Evolutionary conservation across 2,888 invertebrate species (phyloP), one percentile per base, ranked within the genome.

Genomic region (Candidula unifasciata): DNA sequence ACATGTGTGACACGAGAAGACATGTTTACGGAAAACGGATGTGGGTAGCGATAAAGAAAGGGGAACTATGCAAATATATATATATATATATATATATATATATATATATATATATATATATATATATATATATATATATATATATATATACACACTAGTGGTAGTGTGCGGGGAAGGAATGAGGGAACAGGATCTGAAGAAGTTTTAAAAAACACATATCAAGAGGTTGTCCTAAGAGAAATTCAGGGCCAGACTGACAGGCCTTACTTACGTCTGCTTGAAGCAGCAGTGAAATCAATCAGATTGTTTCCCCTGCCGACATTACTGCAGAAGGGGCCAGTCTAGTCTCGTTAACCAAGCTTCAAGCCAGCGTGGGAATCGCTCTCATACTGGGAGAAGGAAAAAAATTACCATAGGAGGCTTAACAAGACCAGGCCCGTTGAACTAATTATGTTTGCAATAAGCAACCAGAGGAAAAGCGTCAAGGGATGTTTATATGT

Each of bases 311-410:
- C 8, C 3, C 13, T 16, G 6, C 13, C n/a, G 3, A 37, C 35
- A 8, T 35, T 33, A 69, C 35, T 69, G 33, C 69, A 69, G 69
- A 69, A 35, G 35, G 69, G 68, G 13, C 68, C 21, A 13, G 68
- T 8, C 68, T 27, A 13, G 73, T 73, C 73, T n/a, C 44, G 52
- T 44, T 73, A 44, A 44, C n/a, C 13, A 24, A 44, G 44, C 52
- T 73, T 24, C 44, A 18, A 27, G 44, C 44, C 27, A 2, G 73
- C 73, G 73, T 73, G 73, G 73, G 73, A 73, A 73, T n/a, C 52
- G 44, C n/a, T 73, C 27, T 52, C 73, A 73, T 44, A 73, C 44
- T 13, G 73, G 44, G 37, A 37, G 24, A 71, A n/a, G n/a, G n/a
- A n/a, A 44, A 44, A 44, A 44, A 44, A 44, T 44, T 13, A 24